Conservation (phyloP, 53 echinoderm and acorn worm genomes). For the Luidia sarsii region DNA sequence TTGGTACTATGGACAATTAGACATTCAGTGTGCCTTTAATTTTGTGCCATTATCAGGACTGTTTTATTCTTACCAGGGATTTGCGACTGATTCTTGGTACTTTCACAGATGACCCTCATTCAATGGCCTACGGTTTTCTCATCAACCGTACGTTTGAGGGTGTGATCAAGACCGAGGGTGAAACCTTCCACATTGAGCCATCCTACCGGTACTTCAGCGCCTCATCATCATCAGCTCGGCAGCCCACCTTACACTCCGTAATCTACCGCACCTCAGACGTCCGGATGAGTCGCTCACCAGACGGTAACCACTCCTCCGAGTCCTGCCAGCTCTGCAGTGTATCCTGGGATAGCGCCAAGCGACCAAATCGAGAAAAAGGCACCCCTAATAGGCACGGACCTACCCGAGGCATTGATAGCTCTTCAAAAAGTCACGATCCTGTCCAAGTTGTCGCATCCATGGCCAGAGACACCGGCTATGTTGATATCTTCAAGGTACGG, state of each 20-base stretch:
- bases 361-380: too few relatives aligned
- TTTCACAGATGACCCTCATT: conserved; percentile 25
- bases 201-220: conserved; percentile 17
- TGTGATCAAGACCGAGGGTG: conserved; percentile 30
- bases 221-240: not conserved
- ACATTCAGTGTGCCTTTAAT: too few relatives aligned
- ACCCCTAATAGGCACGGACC: too few relatives aligned
- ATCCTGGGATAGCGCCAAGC: not conserved
- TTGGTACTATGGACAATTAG: too few relatives aligned
- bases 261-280: conserved; percentile 56
- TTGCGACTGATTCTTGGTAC: too few relatives aligned
- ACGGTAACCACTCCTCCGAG: not conserved
- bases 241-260: conserved; percentile 38
- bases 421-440: too few relatives aligned
- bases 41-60: too few relatives aligned
- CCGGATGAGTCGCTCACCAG: not conserved
- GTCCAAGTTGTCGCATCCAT: too few relatives aligned
- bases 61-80: too few relatives aligned
- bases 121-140: conserved; percentile 37
- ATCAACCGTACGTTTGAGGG: conserved; percentile 56
- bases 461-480: too few relatives aligned
- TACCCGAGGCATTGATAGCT: too few relatives aligned
- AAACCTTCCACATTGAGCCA: conserved; percentile 59
- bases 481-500: too few relatives aligned
- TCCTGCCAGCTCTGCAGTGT: conserved; percentile 39